Percentiles rank a stretch among this genome's conserved stretches.
Conservation (phyloP, 2,113 vertebrate genomes). For the Nyctibius bracteatus region DNA sequence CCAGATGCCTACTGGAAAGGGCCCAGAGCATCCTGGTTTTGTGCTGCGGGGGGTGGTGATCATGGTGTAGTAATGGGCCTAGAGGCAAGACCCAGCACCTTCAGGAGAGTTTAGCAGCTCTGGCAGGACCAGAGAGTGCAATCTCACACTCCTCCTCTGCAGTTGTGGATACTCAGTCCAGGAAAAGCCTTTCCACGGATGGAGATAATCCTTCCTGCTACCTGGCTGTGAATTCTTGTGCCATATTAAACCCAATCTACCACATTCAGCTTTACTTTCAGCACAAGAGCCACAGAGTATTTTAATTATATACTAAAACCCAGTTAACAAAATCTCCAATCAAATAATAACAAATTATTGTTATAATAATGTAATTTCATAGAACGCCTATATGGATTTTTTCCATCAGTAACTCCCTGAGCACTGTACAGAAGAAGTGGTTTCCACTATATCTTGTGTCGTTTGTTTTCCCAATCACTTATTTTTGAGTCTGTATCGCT, state of each 20-base stretch:
- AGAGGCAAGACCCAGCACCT: neutral
- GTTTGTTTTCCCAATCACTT: neutral
- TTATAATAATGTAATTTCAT: neutral
- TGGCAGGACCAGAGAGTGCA: neutral
- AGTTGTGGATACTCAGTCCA: rapidly evolving
- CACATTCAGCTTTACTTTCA: neutral
- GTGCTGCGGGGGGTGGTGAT: rapidly evolving
- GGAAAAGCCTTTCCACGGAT: neutral
- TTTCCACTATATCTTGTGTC: neutral
- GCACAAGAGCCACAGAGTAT: neutral
- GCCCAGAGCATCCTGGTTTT: neutral
- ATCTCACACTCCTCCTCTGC: neutral
- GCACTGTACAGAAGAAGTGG: neutral
- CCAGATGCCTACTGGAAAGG: neutral
- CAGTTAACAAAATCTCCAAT: neutral
- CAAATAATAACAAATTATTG: neutral
- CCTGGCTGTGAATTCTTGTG: neutral
- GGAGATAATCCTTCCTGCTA: neutral
- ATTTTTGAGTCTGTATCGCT: neutral
- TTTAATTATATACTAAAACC: neutral
- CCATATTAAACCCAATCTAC: neutral
- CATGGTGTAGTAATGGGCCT: rapidly evolving
- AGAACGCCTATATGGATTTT: neutral
- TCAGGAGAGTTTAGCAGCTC: neutral
- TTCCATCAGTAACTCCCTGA: neutral